Evolutionary conservation across 2,113 vertebrate species (phyloP).

Genomic region (Leucosticte australis): DNA sequence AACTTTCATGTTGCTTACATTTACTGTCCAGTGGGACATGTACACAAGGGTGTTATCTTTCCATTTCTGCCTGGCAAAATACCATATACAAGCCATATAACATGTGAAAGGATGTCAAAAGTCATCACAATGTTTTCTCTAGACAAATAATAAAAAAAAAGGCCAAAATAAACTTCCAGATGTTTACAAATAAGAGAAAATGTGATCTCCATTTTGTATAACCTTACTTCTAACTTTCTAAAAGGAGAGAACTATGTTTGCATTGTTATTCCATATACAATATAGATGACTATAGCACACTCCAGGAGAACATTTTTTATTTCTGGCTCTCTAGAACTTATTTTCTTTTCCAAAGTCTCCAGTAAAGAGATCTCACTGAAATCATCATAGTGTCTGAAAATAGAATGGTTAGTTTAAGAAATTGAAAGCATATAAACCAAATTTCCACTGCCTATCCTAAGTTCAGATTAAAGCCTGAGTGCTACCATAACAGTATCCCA

Average conservation of each 20-base stretch:
- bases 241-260: background rate
- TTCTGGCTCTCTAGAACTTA: background rate
- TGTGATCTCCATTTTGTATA: background rate
- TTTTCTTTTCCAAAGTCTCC: background rate
- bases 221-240: background rate
- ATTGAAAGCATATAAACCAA: background rate
- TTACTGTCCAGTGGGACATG: background rate
- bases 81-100: background rate
- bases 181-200: background rate
- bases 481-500: background rate
- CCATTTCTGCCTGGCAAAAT: background rate
- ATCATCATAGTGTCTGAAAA: background rate
- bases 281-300: background rate
- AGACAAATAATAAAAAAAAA: background rate
- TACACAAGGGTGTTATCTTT: background rate
- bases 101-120: background rate
- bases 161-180: background rate
- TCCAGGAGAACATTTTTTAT: background rate
- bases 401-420: background rate
- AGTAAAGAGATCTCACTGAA: background rate
- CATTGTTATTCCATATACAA: background rate
- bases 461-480: background rate
- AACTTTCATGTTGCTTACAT: background rate
- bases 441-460: background rate
- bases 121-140: background rate